Base-by-base conservation (phyloP, 1,140 invertebrate species). In the Bombus difficillimus region DNA sequence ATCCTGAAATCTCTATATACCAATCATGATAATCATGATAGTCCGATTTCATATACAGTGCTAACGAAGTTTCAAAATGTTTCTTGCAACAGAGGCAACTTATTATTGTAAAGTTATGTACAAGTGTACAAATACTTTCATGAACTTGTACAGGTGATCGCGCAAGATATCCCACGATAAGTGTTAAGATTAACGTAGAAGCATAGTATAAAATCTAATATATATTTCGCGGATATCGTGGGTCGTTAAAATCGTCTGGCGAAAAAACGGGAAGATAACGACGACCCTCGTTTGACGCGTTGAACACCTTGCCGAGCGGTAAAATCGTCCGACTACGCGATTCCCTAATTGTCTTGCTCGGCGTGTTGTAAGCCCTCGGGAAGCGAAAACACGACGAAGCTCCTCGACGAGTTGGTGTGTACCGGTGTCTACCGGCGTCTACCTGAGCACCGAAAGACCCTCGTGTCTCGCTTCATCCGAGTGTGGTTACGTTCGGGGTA, bases 391-490 rank as follows among this genome's bases (percentile, higher is more conserved):
- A 73, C 41, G 79, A 68, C 81, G 72, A 76, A 66, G 64, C 68
- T 66, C 80, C 78, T 85, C 72, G 69, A 83, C 68, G 73, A 86
- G 79, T 85, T 69, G 75, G 74, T 53, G 64, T 15, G 47, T 32
- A 77, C 72, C 37, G 47, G 62, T 39, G 76, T 87, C 86, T 32
- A 77, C 72, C 37, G 43, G 59, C 34, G 76, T 88, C 86, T 90
- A 90, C 88, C 86, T 87, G 88, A 76, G 62, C 72, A 77, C 41
- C 57, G 83, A 76, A 43, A 39, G 72, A 57, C 81, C 80, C 69
- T 82, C 89, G 89, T 88, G 86, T 88, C 80, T 88, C 89, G 83
- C 88, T 83, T 32, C 88, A 69, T 80, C 62, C 79, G 83, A 88
- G 83, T 76, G 89, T 81, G 83, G 85, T 83, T 69, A 62, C 12